Base-by-base conservation (phyloP, 1,140 invertebrate genomes). In the Pseudomyrmex flavicornis region DNA sequence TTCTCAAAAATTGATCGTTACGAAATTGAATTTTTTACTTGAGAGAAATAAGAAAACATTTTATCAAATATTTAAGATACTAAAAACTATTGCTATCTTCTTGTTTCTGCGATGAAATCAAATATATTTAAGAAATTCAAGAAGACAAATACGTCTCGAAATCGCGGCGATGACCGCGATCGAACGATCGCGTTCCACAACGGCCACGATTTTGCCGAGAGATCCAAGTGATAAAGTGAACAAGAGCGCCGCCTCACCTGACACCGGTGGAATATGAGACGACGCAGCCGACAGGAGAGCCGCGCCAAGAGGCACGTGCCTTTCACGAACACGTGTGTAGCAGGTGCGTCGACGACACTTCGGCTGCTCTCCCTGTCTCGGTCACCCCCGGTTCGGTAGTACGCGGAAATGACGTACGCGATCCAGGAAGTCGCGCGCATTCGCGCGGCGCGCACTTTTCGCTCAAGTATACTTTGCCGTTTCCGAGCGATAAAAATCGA, bases 241-340 rank as follows among this genome's bases (percentile, higher is more conserved):
- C 79, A 73, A 75, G 59, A 82, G 70, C 70, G 61, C 70, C 79
- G 79, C 69, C 72, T 82, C 79, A 82, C 70, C 79, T 44, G 79
- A 82, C 79, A 82, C 79, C 79, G 59, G 44, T 63, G 79, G 70
- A 82, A 82, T 59, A 82, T 75, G 79, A 82, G 70, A 82, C 35
- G 35, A 35, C 79, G 54, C 20, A 20, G 54, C 54, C 44, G 79
- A 82, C 66, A 20, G 48, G 66, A 52, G 66, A 22, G 48, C 66
- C 66, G 26, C 58, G 79, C 58, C 72, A 82, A 82, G 58, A 75
- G 69, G 70, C 79, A 62, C 79, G 79, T 80, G 76, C 76, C 76
- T 79, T 79, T 79, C 76, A 70, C 66, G 54, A 72, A 72, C 66
- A 80, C 65, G 65, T 79, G 65, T 58, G 46, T 44, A 80, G 76